These are phyloP conservation scores for Trematomus loennbergii DNA, from an alignment of 2,113 vertebrate species.

Conservation along the genomic window DNA sequence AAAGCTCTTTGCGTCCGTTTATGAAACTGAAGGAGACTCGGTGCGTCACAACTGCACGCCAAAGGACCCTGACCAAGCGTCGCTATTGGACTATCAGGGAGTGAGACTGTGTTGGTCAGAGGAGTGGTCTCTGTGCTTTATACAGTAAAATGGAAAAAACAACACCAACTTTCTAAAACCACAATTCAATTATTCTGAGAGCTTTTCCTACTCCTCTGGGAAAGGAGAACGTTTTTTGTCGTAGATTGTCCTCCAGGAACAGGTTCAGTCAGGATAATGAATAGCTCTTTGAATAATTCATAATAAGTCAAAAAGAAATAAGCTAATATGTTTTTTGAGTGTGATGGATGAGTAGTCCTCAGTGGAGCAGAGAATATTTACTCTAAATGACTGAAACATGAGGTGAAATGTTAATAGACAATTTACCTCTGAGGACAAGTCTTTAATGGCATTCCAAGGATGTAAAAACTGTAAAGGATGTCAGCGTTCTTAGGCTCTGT, in stretches of 20 bases:
- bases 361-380: slow-evolving; percentile 30
- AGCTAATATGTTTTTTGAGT: slow-evolving; percentile 61
- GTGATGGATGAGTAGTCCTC: slow-evolving; percentile 66
- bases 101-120: not conserved
- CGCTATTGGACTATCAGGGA: too few relatives aligned
- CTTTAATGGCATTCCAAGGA: not conserved
- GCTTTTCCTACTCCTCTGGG: slow-evolving; percentile 52
- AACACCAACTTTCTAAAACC: slow-evolving; percentile 55
- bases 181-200: slow-evolving; percentile 74
- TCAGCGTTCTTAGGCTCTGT: not conserved
- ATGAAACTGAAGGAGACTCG: too few relatives aligned
- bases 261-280: slow-evolving; percentile 58
- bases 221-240: slow-evolving; percentile 7
- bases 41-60: too few relatives aligned
- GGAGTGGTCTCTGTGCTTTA: slow-evolving; percentile 41
- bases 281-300: slow-evolving; percentile 72
- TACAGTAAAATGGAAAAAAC: slow-evolving; percentile 30
- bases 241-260: slow-evolving; percentile 38
- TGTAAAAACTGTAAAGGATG: too few relatives aligned
- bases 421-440: not conserved
- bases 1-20: too few relatives aligned
- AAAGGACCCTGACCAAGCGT: too few relatives aligned
- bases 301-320: slow-evolving; percentile 61
- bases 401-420: slow-evolving; percentile 40
- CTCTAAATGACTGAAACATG: slow-evolving; percentile 54